Conservation (phyloP, 1,140 invertebrate species). For the Drosophila yakuba region DNA sequence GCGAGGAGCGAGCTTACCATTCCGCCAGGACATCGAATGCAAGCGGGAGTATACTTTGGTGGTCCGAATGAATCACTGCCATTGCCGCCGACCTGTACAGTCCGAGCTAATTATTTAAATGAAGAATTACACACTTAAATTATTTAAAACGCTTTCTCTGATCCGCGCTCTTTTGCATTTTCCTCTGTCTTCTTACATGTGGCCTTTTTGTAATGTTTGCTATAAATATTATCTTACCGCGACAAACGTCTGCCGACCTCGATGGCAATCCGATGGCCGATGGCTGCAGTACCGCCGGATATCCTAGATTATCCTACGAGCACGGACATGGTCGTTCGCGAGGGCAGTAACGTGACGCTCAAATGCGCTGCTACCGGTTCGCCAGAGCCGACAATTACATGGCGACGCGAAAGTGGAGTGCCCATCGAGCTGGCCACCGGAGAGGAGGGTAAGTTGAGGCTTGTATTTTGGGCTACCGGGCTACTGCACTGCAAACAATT, state of each 20-base stretch:
- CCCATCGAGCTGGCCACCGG: constrained; percentile 86
- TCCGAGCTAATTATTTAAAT: constrained; percentile 60
- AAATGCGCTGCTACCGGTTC: constrained; percentile 94
- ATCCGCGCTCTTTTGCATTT: neutral
- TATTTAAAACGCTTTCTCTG: constrained; percentile 46
- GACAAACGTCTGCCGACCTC: constrained; percentile 68
- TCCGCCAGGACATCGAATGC: constrained; percentile 10
- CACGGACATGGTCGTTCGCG: constrained; percentile 93
- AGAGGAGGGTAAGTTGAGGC: constrained; percentile 73
- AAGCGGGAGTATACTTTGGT: constrained; percentile 15
- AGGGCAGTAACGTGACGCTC: constrained; percentile 93
- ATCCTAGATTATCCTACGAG: constrained; percentile 94
- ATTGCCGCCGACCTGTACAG: neutral
- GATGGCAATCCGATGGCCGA: constrained; percentile 45
- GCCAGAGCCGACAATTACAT: constrained; percentile 92
- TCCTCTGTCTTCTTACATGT: constrained; percentile 45
- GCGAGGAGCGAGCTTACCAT: constrained; percentile 12
- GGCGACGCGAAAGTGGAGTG: constrained; percentile 92
- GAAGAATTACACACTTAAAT: constrained; percentile 63
- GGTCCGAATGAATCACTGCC: constrained; percentile 51
- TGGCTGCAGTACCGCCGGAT: constrained; percentile 92
- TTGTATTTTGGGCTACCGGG: constrained; percentile 23
- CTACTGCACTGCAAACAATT: constrained; percentile 17
- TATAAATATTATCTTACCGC: constrained; percentile 72
- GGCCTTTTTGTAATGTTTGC: constrained; percentile 39